Percentiles rank a stretch among this genome's conserved stretches.
phyloP scores from a whole-genome alignment of 2,888 invertebrate genomes.

The Hedya salicella region DNA sequence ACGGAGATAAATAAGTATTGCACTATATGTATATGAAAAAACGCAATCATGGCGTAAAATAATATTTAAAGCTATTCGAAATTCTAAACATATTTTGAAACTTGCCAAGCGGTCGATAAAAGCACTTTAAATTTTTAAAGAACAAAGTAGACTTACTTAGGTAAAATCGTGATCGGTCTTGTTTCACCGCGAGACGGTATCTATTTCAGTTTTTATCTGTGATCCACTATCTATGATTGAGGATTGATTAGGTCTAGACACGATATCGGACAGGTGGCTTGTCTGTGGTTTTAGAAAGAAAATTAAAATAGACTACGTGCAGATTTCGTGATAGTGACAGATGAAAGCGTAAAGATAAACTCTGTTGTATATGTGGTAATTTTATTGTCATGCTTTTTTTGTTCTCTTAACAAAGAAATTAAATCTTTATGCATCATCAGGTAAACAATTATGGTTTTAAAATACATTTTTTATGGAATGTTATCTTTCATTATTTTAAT shows the following conservation, averaged over 20 bases:
- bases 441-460: too few species aligned
- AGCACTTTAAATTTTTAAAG: neutral
- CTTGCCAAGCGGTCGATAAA: neutral
- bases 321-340: constrained; percentile 20
- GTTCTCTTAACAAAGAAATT: too few species aligned
- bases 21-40: too few species aligned
- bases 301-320: constrained; percentile 6
- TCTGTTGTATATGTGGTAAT: neutral
- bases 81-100: too few species aligned
- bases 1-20: too few species aligned
- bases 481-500: too few species aligned
- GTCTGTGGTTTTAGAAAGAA: constrained; percentile 20
- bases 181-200: constrained; percentile 13
- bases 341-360: constrained; percentile 16
- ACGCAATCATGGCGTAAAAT: too few species aligned
- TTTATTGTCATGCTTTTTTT: neutral
- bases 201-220: constrained; percentile 37
- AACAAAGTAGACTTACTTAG: constrained; percentile 17
- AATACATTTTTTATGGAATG: too few species aligned
- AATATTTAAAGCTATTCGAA: too few species aligned
- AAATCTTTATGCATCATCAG: too few species aligned
- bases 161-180: constrained; percentile 27
- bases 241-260: constrained; percentile 39
- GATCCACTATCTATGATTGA: constrained; percentile 28
- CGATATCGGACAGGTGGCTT: constrained; percentile 33